Base-by-base conservation (phyloP, 2,113 vertebrate genomes). In the Larimichthys crocea region DNA sequence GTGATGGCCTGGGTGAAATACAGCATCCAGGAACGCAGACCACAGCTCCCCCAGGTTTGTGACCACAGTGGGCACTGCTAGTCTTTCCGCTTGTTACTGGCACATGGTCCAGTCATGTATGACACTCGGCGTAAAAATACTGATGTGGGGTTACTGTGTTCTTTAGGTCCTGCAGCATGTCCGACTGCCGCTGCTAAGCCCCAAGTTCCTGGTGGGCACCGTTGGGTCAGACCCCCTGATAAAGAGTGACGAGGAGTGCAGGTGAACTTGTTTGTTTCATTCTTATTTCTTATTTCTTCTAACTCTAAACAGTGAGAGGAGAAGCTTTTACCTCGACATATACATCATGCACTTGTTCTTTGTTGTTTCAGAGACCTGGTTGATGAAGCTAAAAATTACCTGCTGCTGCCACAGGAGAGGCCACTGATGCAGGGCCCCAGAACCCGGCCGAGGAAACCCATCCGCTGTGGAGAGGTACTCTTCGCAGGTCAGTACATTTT, bases 1-100 rank as follows among this genome's bases (percentile, higher is more conserved):
- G 98, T 99, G 76, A 99, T 99, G 97, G 98, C 98, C 67, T 99
- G 98, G 98, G 98, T 99, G 65, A 99, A 99, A 77, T 99, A 99
- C 93, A 99, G 98, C 93, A 99, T 99, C 90, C 98, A 99, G 88
- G 98, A 99, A 65, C 95, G 98, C 53, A 94, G 98, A 26, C 98
- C 97, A 9, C 98, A 99, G 86, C 94, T 99, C 10, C 97, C 98
- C 15, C 98, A 99, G 97, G 98, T 99, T 80, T 74, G 76, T 73
- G 10, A 40, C 35, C 2, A 1, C 35, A 40, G 35, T 7, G 35
- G 35, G 35, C 35, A 35, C 35, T 8, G 35, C 35, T 40, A 40
- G 35, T 40, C 35, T 40, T 40, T 40, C 35, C 35, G 9, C 7
- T 10, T 15, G 19, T 35, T 17, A 19, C 44, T 7, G 5, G 17